These are phyloP conservation scores for Eleginops maclovinus DNA, from an alignment of 2,113 vertebrate genomes.

Conservation along the genomic window DNA sequence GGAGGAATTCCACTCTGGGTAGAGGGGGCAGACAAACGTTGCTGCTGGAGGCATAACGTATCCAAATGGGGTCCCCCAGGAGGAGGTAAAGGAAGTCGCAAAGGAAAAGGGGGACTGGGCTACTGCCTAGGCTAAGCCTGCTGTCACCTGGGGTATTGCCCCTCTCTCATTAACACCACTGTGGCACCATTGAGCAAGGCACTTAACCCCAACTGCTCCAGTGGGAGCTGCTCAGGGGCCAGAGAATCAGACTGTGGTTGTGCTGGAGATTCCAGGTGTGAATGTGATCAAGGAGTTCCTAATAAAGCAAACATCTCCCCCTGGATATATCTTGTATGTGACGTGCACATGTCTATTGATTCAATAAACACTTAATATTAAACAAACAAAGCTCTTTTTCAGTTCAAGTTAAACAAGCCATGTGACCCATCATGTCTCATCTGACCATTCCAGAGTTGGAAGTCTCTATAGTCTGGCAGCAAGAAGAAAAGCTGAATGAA, in stretches of 20 bases:
- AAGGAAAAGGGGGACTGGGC: neutral
- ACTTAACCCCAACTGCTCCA: neutral
- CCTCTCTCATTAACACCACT: neutral
- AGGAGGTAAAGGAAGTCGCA: neutral
- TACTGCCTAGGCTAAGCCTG: neutral
- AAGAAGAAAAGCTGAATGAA: neutral
- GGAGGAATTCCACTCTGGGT: neutral
- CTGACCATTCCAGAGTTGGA: neutral
- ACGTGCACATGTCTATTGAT: neutral
- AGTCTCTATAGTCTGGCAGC: neutral
- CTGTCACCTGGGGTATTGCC: neutral
- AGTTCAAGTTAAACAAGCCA: neutral
- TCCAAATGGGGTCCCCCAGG: neutral
- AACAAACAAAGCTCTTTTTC: slow-evolving; percentile 12
- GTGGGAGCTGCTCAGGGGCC: neutral
- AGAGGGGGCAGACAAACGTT: neutral
- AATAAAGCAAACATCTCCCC: too few species aligned
- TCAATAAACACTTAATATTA: neutral
- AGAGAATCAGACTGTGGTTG: neutral
- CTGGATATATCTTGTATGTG: neutral
- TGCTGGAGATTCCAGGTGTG: neutral
- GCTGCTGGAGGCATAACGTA: neutral
- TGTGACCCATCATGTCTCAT: slow-evolving; percentile 11
- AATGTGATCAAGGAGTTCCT: neutral
- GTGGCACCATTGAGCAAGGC: neutral